Evolutionary conservation across 2,797 vertebrate species (phyloP).

Genomic region (Tokudaia tokunoshimensis): DNA sequence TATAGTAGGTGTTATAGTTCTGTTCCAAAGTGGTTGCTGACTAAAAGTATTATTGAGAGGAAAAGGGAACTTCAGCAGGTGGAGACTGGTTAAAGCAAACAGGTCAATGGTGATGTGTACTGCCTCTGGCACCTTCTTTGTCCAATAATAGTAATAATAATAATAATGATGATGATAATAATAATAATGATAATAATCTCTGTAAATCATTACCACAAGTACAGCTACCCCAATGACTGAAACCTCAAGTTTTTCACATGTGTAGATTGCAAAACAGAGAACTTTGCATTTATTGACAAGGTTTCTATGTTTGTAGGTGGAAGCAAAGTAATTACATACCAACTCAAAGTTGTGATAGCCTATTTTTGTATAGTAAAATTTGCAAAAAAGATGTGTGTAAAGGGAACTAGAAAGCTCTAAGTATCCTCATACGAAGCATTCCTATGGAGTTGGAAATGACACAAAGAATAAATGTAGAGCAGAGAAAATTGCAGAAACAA

Average conservation of each 20-base stretch:
- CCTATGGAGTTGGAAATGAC: not conserved
- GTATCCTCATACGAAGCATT: not conserved
- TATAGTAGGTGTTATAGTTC: not conserved
- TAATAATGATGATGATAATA: not conserved
- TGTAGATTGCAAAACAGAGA: not conserved
- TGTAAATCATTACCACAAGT: not conserved
- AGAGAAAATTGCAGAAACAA: not conserved
- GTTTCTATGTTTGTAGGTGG: not conserved
- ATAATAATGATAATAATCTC: not conserved
- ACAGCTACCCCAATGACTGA: not conserved
- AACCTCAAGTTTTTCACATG: not conserved
- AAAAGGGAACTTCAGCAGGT: not conserved
- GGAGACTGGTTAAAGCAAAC: not conserved
- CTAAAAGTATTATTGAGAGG: not conserved
- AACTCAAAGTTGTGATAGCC: not conserved
- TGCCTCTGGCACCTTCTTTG: not conserved
- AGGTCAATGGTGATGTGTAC: too few species aligned
- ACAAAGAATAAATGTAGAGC: not conserved
- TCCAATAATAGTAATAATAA: not conserved
- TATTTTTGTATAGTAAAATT: not conserved
- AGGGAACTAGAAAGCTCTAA: not conserved
- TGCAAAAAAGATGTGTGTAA: not conserved
- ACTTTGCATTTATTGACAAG: not conserved
- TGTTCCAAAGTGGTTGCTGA: not conserved
- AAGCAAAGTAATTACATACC: not conserved